A percentile compares a stretch with the other conserved stretches of the same genome.
Evolutionary conservation across 2,113 vertebrate genomes (phyloP).

Genomic region (Triplophysa tibetana): DNA sequence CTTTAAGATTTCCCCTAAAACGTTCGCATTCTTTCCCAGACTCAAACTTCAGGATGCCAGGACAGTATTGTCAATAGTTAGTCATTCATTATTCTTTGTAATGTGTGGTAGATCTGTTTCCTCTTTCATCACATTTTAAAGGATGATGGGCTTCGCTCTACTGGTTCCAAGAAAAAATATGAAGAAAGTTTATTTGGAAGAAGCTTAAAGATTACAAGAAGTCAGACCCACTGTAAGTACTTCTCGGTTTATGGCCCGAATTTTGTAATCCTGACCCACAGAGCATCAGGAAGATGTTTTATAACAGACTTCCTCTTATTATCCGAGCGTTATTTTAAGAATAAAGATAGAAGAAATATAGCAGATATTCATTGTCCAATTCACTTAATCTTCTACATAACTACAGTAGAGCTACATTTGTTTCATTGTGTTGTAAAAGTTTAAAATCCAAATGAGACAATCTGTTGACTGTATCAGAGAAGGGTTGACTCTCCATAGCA

Average conservation of each 20-base stretch:
- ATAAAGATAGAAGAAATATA: background rate
- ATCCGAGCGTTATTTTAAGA: conserved; percentile 28
- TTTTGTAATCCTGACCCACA: conserved; percentile 48
- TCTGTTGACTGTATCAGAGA: too few relatives aligned
- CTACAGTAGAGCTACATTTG: background rate
- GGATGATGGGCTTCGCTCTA: background rate
- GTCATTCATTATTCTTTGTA: background rate
- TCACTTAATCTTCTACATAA: background rate
- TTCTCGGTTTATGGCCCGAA: conserved; percentile 51
- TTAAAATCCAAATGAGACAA: background rate
- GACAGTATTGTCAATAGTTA: too few relatives aligned
- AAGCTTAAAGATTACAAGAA: conserved; percentile 61
- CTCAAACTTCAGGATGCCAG: background rate
- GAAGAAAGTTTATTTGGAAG: conserved; percentile 46
- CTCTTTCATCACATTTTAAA: background rate
- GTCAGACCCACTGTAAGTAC: conserved; percentile 44
- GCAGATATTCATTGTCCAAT: too few relatives aligned
- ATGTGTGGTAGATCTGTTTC: background rate
- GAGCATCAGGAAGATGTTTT: conserved; percentile 25
- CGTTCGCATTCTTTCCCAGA: background rate
- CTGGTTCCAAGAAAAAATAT: background rate
- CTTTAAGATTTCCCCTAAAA: too few relatives aligned
- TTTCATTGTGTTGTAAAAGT: background rate
- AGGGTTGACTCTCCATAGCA: too few relatives aligned
- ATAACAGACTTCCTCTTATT: conserved; percentile 34